Base-by-base conservation (phyloP, 2,888 invertebrate genomes). In the Prosopocoilus inquinatus region DNA sequence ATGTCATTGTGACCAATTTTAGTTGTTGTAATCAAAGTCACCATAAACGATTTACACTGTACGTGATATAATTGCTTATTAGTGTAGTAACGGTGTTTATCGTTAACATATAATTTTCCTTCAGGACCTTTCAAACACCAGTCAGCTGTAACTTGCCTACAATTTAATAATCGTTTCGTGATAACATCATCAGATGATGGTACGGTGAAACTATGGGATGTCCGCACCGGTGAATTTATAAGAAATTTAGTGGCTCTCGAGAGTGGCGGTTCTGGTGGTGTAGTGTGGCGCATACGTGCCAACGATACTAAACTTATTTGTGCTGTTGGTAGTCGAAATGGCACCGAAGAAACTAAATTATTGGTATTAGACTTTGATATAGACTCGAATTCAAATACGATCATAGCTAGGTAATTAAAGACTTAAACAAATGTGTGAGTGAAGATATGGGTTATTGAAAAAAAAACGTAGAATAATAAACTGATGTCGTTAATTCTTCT, bases 101-200 rank as follows among this genome's bases (percentile, higher is more conserved):
- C 2, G 9, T 9, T 36, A 4, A 7, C 5, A 16, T 7, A 11
- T 41, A 15, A 15, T 41, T 50, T 41, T 16, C 47, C 64, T 65
- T 2, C 78, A 93, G 97, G 97, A 59, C 88, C 91, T 28, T 91
- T 95, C 77, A 97, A 97, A 75, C 99, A 99, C 80, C 93, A 94
- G 73, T 97, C 97, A 59, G 98, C 98, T 49, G 98, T 99, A 53
- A 99, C 99, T 39, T 97, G 97, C 79, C 86, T 99, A 64, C 97
- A 98, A 78, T 96, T 97, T 70, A 95, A 96, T 80, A 91, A 90
- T 73, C 91, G 94, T 61, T 96, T 98, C 82, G 97, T 99, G 65
- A 96, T 98, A 70, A 97, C 98, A 16, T 98, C 98, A 9, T 97
- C 97, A 1, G 99, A 99, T 75, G 99, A 99, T 79, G 99, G 99